phyloP scores from a whole-genome alignment of 2,888 invertebrate species.

The Arctia plantaginis region DNA sequence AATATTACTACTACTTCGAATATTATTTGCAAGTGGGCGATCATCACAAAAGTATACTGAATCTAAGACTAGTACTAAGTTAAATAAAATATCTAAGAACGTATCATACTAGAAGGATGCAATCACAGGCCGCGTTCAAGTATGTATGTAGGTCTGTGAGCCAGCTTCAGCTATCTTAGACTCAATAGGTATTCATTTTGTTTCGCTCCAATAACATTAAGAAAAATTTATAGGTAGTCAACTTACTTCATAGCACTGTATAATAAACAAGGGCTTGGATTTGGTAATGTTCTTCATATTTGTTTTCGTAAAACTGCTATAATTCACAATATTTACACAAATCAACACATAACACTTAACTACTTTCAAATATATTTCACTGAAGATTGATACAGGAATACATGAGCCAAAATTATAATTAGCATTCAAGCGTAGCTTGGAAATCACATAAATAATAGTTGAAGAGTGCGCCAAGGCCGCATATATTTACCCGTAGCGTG shows the following conservation, averaged over 20 bases:
- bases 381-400: conserved; percentile 29
- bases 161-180: conserved; percentile 22
- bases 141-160: conserved; percentile 9
- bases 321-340: conserved; percentile 33
- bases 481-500: conserved; percentile 71
- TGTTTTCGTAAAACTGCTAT: conserved; percentile 11
- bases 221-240: conserved; percentile 38
- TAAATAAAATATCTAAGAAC: neutral
- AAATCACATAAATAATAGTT: conserved; percentile 55
- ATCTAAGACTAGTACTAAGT: neutral
- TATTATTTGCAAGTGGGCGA: too few relatives aligned
- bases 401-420: conserved; percentile 42
- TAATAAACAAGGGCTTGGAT: conserved; percentile 84
- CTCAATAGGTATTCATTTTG: conserved; percentile 43
- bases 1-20: neutral
- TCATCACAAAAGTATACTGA: neutral
- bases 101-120: conserved; percentile 5
- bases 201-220: conserved; percentile 61
- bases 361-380: conserved; percentile 30
- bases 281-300: conserved; percentile 75
- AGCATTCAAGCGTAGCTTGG: conserved; percentile 53
- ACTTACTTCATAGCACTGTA: conserved; percentile 89
- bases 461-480: conserved; percentile 76
- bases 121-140: conserved; percentile 15
- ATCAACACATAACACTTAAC: conserved; percentile 45